These are phyloP conservation scores for Tuta absoluta DNA, from an alignment of 2,888 invertebrate species.

Conservation along the genomic window DNA sequence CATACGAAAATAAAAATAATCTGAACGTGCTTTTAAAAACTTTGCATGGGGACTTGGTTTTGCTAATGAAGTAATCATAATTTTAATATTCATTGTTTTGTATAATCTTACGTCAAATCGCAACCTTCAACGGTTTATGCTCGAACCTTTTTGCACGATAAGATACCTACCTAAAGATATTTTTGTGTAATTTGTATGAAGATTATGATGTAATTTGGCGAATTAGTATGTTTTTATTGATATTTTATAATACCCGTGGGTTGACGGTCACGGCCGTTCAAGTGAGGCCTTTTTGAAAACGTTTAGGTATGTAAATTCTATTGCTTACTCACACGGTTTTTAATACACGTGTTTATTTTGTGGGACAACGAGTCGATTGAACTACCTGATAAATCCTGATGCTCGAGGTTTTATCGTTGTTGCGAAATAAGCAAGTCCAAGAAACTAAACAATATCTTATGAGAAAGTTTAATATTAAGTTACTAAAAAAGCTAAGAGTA, in stretches of 20 bases:
- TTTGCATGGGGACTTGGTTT: not conserved
- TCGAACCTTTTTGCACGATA: not conserved
- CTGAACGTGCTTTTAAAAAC: no score
- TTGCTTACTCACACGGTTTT: no score
- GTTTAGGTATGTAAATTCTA: not conserved
- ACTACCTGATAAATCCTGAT: no score
- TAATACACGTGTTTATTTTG: no score
- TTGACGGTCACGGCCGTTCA: slow-evolving; percentile 15
- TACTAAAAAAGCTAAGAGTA: no score
- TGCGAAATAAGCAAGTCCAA: no score
- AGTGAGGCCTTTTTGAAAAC: not conserved
- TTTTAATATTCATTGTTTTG: not conserved
- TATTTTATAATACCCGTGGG: slow-evolving; percentile 13
- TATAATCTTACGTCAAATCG: not conserved
- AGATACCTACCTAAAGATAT: not conserved
- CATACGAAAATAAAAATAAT: no score
- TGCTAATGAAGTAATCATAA: not conserved
- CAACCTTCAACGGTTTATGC: not conserved
- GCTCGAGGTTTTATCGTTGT: no score
- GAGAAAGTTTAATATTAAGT: no score
- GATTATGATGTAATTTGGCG: slow-evolving; percentile 18
- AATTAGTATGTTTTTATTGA: slow-evolving; percentile 15
- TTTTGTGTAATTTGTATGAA: slow-evolving; percentile 1
- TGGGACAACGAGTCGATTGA: no score
- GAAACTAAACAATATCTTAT: no score